phyloP scores from a whole-genome alignment of 2,797 vertebrate genomes.

The Vultur gryphus region DNA sequence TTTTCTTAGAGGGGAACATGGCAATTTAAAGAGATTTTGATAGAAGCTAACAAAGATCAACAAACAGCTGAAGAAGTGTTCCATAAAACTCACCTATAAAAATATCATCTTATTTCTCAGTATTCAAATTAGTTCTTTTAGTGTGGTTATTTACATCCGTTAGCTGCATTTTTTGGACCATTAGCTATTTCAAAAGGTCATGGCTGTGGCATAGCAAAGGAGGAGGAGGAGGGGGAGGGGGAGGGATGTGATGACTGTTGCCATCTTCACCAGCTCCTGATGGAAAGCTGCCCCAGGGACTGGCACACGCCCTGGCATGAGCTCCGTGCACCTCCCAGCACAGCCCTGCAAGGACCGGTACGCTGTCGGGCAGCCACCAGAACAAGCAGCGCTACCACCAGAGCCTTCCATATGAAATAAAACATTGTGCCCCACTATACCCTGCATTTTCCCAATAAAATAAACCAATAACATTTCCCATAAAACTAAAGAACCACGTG shows the following conservation, averaged over 20 bases:
- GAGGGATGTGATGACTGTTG: not conserved
- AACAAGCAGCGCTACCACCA: not conserved
- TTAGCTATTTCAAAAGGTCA: not conserved
- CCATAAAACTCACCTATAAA: not conserved
- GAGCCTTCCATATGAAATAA: not conserved
- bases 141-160: not conserved
- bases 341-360: not conserved
- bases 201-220: not conserved
- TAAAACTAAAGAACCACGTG: rapidly evolving
- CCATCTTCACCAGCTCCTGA: not conserved
- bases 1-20: not conserved
- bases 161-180: not conserved
- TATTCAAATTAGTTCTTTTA: not conserved
- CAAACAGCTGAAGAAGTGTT: not conserved
- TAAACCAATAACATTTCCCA: not conserved
- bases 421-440: not conserved
- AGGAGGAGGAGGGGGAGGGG: not conserved
- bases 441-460: not conserved
- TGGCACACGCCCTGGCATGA: rapidly evolving
- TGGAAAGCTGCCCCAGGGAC: not conserved
- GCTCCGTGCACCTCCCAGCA: not conserved
- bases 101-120: not conserved
- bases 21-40: not conserved
- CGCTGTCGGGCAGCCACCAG: rapidly evolving
- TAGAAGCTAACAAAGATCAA: not conserved